Evolutionary conservation across 1,140 invertebrate genomes (phyloP), one percentile per base, ranked within the genome.

Genomic region (Drosophila suzukii): DNA sequence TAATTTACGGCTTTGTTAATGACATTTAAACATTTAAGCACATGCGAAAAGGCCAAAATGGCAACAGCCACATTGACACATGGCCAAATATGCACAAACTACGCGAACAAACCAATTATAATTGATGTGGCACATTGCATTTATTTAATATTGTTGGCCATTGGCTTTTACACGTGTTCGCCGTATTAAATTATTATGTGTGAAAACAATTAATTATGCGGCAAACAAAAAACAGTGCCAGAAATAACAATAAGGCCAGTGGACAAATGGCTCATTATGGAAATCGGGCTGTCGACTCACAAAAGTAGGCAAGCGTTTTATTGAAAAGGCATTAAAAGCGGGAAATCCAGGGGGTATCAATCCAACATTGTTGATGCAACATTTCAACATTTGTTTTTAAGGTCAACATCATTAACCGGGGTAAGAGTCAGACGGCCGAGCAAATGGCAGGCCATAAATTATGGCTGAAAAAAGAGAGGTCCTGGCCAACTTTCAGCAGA

Each of bases 191-290:
- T 90, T 90, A 90, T 90, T 90, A 90, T 90, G 86, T 90, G 86
- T 90, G 88, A 91, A 91, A 90, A 90, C 88, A 91, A 90, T 90
- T 90, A 90, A 90, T 90, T 90, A 90, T 90, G 84, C 76, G 46
- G 68, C 72, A 75, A 81, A 78, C 73, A 85, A 71, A 71, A 72
- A 71, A 34, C 65, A 49, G 51, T 57, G 65, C 63, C 51, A 56
- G 67, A 71, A 71, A 85, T 70, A 80, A 84, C 78, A 79, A 59
- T 47, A 59, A 49, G 39, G 73, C 44, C 56, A 10, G 13, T n/a
- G 49, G 47, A 63, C 75, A 78, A 60, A 75, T 78, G 77, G 78
- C 82, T 86, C 83, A 86, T 86, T 88, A 86, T 88, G 75, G 63
- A 75, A 86, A 88, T 82, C 78, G 72, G 61, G 72, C 70, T 53